Evolutionary conservation across 2,113 vertebrate genomes (phyloP), one percentile per base, ranked within the genome.

Genomic region (Apteryx mantelli): DNA sequence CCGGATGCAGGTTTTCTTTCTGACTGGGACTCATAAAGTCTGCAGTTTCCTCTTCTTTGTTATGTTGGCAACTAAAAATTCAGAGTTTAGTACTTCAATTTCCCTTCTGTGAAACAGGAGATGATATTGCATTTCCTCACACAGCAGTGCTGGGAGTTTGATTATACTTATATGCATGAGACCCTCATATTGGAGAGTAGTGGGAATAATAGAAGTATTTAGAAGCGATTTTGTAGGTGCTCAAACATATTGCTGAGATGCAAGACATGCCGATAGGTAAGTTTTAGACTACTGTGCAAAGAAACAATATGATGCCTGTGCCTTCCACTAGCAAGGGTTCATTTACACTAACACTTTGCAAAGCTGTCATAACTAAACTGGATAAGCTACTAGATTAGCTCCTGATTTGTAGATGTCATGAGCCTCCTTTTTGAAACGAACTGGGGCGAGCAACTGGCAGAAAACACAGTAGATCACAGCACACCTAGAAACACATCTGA

Each of bases 171-270:
- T 7, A 11, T 63, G 4, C 30, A 56, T 34, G 55, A 92, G 44
- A 71, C 5, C 10, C 5, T 66, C 61, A 6, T 12, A 38, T n/a
- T 83, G 0, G 0, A 40, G 50, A 75, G 5, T 25, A 5, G 11
- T 88, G 8, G 30, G 11, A 87, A 89, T 66, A 68, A 42, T 15
- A 68, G 21, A 85, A 69, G 12, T 79, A 30, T 73, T 69, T 60
- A 56, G 14, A 77, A 61, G 17, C 36, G 0, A 3, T 11, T 63
- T 79, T 80, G 84, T 63, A 79, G 28, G 12, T 79, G 18, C 4
- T 82, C 56, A 87, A 32, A 64, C 52, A n/a, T 7, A 26, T 7
- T 81, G 9, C 12, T 9, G 2, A 44, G 65, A 81, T 6, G 32
- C 9, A 78, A 61, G 50, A n/a, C 13, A 20, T 28, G 10, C 4